Conservation (phyloP, 2,113 vertebrate genomes). For the Myotis lucifugus region DNA sequence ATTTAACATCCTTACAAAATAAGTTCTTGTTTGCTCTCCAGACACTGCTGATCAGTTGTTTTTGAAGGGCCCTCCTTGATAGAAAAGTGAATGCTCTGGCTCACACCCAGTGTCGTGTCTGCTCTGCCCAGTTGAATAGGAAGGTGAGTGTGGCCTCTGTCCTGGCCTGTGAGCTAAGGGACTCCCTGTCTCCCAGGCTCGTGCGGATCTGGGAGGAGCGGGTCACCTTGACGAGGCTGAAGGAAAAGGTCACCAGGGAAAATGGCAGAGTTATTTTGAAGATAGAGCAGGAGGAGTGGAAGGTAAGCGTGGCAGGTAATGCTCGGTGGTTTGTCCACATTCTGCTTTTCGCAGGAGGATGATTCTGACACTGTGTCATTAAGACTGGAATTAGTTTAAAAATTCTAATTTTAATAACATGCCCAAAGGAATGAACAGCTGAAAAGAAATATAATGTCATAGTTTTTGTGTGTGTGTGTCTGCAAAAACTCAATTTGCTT, state of each 20-base stretch:
- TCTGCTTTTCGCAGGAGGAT: background rate
- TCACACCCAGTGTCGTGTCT: background rate
- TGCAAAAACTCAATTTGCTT: background rate
- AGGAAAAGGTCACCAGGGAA: conserved; percentile 90
- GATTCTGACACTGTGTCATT: background rate
- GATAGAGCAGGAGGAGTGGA: conserved; percentile 97
- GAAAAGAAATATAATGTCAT: background rate
- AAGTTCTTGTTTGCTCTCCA: background rate
- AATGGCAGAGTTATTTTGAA: conserved; percentile 91
- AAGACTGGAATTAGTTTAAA: background rate
- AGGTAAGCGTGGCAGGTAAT: conserved; percentile 84
- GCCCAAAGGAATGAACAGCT: background rate
- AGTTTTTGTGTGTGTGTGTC: too few relatives aligned
- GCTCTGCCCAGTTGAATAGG: background rate
- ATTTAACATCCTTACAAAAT: conserved; percentile 28
- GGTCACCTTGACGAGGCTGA: conserved; percentile 90
- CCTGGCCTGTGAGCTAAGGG: conserved; percentile 36
- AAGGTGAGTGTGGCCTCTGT: background rate
- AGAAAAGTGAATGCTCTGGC: background rate
- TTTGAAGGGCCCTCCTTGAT: background rate
- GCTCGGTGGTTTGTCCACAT: background rate
- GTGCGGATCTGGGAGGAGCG: conserved; percentile 92
- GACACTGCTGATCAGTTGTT: background rate
- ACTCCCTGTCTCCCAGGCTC: conserved; percentile 82
- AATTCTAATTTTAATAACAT: background rate